Evolutionary conservation across 2,888 invertebrate species (phyloP), one percentile per base, ranked within the genome.

Genomic region (Pemphredon lugubris): DNA sequence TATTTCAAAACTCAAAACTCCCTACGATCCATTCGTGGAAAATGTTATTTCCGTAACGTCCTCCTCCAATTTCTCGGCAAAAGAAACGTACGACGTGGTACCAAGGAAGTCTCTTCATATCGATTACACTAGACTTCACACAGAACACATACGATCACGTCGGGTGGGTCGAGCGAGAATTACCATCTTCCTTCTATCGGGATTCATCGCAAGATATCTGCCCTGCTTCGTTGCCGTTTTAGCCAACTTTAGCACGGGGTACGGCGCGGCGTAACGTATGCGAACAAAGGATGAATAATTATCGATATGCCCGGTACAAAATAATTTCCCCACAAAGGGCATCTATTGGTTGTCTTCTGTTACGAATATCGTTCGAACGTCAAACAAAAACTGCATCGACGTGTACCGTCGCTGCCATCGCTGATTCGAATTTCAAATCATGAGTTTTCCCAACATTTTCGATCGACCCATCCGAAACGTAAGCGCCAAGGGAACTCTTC

Each of bases 81-180:
- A 44, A 44, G 39, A 21, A 57, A 67, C 57, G 57, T 34, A 65
- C 16, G 53, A 67, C 57, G 57, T 34, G 59, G n/a, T 61, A 34
- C 61, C 44, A 13, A 18, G 51, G 66, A 61, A 51, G 45, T 61
- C 57, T 23, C 45, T 16, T 40, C 26, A 50, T 48, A 67, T 71
- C 60, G 60, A 42, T 67, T 71, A 55, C 68, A 37, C 51, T 61
- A 53, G 45, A 68, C 51, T 57, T 61, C 61, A 68, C 61, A 57
- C 40, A 51, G 51, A 71, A 68, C 71, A 53, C 20, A 57, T 63
- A 68, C 44, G 26, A 40, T 16, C 13, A 16, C 51, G 32, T 60
- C 40, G 16, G 6, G 40, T 40, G 47, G 55, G 51, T 57, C 69
- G 71, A 71, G 61, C 71, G 71, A 61, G 63, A 61, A 71, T 69